Evolutionary conservation across 2,797 vertebrate genomes (phyloP).

Genomic region (Notolabrus celidotus): DNA sequence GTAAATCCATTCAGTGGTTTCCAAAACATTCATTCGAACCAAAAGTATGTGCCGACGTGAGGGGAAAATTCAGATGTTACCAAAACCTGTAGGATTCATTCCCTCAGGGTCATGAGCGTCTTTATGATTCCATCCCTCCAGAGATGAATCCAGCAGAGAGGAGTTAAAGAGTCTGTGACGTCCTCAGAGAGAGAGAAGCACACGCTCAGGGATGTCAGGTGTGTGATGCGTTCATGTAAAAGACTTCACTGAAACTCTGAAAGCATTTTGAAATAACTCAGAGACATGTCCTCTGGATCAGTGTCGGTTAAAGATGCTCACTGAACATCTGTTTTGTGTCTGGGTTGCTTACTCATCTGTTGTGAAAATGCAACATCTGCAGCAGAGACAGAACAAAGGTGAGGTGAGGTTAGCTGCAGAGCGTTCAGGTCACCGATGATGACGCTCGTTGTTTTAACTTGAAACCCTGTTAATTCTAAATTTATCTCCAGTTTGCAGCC

Average conservation of each 20-base stretch:
- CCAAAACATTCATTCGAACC: neutral
- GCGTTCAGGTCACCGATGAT: constrained; percentile 18
- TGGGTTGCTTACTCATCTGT: neutral
- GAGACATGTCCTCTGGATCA: constrained; percentile 3
- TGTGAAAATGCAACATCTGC: neutral
- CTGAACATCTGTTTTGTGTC: constrained; percentile 2
- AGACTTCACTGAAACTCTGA: neutral
- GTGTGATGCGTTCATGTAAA: neutral
- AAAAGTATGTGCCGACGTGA: neutral
- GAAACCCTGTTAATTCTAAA: constrained; percentile 8
- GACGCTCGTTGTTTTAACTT: neutral
- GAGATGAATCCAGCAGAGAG: neutral
- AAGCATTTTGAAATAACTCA: neutral
- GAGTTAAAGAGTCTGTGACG: neutral
- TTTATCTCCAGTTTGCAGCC: constrained; percentile 3
- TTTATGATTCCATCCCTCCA: neutral
- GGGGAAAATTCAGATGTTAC: neutral
- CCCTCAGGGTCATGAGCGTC: neutral
- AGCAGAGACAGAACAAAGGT: neutral
- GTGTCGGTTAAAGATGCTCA: constrained; percentile 1
- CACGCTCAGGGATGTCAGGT: neutral
- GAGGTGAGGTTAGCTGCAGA: neutral
- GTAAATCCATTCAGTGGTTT: neutral
- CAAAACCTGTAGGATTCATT: neutral
- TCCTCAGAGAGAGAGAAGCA: too few relatives aligned